Percentiles rank a stretch among this genome's conserved stretches.
Evolutionary conservation across 37 sponge, comb jelly and placozoan genomes (phyloP).

Genomic region (Dysidea cf. avara): DNA sequence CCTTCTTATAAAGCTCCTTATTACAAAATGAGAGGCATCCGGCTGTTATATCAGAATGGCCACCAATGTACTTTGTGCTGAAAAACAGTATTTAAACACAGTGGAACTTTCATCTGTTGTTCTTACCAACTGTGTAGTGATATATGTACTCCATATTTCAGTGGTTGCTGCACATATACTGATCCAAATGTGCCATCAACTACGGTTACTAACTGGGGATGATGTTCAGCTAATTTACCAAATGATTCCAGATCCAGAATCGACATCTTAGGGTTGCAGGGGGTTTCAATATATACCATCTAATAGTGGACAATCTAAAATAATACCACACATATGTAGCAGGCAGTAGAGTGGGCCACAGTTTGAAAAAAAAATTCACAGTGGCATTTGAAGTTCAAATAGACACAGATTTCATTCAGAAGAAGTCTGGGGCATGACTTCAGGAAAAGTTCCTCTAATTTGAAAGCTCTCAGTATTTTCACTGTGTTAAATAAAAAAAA

Average conservation of each 20-base stretch:
- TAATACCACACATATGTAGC: too few species aligned
- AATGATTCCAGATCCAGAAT: slow-evolving; percentile 50
- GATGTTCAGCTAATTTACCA: slow-evolving; percentile 26
- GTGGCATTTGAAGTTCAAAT: too few species aligned
- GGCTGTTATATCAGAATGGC: slow-evolving; percentile 65
- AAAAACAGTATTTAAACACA: too few species aligned
- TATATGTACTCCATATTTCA: slow-evolving; percentile 61
- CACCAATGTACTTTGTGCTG: slow-evolving; percentile 75
- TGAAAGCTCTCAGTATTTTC: too few species aligned
- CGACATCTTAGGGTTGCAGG: slow-evolving; percentile 47
- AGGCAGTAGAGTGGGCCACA: too few species aligned
- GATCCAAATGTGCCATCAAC: slow-evolving; percentile 73
- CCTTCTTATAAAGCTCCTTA: neutral
- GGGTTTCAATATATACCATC: slow-evolving; percentile 51
- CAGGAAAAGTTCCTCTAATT: too few species aligned
- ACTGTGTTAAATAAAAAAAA: too few species aligned
- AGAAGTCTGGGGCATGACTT: too few species aligned
- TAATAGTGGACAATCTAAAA: neutral
- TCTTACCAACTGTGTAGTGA: slow-evolving; percentile 66
- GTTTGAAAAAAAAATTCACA: too few species aligned
- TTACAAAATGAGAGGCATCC: slow-evolving; percentile 44
- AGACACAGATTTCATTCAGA: too few species aligned
- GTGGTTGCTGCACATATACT: slow-evolving; percentile 65
- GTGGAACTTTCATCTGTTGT: too few species aligned
- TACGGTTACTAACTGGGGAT: slow-evolving; percentile 40